Conservation (phyloP, 2,113 vertebrate species). For the Saimiri boliviensis region DNA sequence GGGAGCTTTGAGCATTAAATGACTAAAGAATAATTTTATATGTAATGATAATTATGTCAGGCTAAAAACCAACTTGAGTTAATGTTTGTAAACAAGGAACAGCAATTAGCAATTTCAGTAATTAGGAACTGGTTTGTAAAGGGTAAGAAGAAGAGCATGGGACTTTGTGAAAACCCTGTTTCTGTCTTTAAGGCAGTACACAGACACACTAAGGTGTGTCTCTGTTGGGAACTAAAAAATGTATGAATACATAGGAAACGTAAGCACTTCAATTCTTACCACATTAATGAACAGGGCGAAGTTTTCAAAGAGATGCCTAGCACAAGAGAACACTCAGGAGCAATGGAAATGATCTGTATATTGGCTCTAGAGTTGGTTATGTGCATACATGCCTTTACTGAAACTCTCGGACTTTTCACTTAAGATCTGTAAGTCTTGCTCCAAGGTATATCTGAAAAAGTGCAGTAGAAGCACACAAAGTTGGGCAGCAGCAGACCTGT, state of each 20-base stretch:
- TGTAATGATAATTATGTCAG: conserved; percentile 30
- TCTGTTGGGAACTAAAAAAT: not conserved
- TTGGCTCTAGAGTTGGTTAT: not conserved
- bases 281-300: not conserved
- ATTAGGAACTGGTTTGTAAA: conserved; percentile 6
- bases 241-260: not conserved
- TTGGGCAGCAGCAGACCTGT: not conserved
- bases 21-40: conserved; percentile 26
- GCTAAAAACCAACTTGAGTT: conserved; percentile 30
- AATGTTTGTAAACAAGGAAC: conserved; percentile 31
- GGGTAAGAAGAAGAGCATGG: not conserved
- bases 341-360: not conserved
- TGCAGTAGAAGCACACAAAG: not conserved
- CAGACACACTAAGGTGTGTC: not conserved
- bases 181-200: conserved; percentile 9
- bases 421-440: not conserved
- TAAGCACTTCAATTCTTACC: conserved; percentile 36
- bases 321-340: not conserved
- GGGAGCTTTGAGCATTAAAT: not conserved
- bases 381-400: not conserved
- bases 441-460: not conserved
- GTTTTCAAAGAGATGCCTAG: not conserved
- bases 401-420: conserved; percentile 15
- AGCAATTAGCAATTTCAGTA: conserved; percentile 19
- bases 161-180: not conserved